Percentiles rank a stretch among this genome's conserved stretches.
These are phyloP conservation scores for Pseudopipra pipra DNA, from an alignment of 2,113 vertebrate species.

Conservation along the genomic window DNA sequence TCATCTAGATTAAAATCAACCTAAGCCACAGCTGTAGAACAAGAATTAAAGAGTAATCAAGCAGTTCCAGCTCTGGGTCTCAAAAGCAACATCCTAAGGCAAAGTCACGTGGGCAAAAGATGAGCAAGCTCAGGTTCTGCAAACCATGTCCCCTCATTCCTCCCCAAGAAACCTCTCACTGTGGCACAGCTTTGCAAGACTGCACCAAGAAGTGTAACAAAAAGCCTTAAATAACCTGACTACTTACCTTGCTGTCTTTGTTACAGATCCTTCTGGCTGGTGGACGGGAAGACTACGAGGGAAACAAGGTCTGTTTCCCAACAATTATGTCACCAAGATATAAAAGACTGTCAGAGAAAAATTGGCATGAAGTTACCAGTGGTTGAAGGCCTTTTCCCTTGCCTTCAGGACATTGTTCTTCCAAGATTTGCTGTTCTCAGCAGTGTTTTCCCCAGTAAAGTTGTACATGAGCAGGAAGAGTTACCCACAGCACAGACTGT, in stretches of 20 bases:
- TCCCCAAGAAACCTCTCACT: neutral
- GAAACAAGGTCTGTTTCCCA: slow-evolving; percentile 97
- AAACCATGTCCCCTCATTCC: neutral
- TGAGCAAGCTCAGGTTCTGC: neutral
- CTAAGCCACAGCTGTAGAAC: neutral
- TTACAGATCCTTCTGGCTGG: slow-evolving; percentile 92
- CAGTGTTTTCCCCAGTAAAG: neutral
- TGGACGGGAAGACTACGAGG: slow-evolving; percentile 94
- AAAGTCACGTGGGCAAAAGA: neutral
- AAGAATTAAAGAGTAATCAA: neutral
- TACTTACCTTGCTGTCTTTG: neutral
- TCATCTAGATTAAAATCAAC: neutral
- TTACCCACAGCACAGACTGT: neutral
- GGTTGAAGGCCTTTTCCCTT: neutral
- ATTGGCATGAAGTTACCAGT: neutral
- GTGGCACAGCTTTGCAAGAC: neutral
- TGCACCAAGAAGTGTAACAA: neutral
- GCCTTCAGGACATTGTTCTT: neutral
- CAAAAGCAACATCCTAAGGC: neutral
- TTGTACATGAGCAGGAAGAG: neutral
- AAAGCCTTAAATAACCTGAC: neutral
- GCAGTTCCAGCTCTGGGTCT: neutral
- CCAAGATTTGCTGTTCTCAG: neutral
- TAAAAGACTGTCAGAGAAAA: slow-evolving; percentile 52
- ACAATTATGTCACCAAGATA: slow-evolving; percentile 97